Evolutionary conservation across 2,888 invertebrate genomes (phyloP), one percentile per base, ranked within the genome.

Genomic region (Plebejus melissa): DNA sequence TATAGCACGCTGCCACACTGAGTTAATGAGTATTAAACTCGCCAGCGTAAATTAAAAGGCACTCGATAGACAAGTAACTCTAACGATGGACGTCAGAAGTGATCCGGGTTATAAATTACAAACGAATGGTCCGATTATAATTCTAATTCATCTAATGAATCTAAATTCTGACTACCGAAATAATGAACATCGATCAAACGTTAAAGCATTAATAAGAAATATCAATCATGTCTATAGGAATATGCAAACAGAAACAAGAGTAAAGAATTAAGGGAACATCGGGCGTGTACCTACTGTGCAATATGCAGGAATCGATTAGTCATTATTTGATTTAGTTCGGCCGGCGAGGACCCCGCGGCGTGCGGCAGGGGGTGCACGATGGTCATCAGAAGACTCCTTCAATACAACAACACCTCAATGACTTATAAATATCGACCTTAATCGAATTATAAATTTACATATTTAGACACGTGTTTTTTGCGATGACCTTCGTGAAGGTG

Each of bases 241-340:
- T 90, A 91, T 91, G 91, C 90, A 92, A 91, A 91, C 87, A 89
- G 85, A 88, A 90, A 87, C 82, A 85, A 88, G 85, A 88, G 80
- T 86, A 87, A 88, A 91, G 91, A 91, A 91, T 90, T 90, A 90
- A 91, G 88, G 88, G 90, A 90, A 87, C 88, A 85, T 91, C 91
- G 93, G 93, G 93, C 91, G 92, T 93, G 90, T 91, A 92, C 92
- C 93, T 93, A 93, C 93, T 92, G 93, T 93, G 92, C 93, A 93
- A 93, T 93, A 91, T 91, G 87, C 65, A 84, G 88, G 87, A 93
- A 90, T 89, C 93, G 92, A 93, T 93, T 93, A 92, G 93, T 93
- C 93, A 93, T 92, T 93, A 92, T 93, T 93, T 93, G 93, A 93
- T 93, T 93, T 93, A 93, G 93, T 93, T 90, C 90, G 89, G 88